These are phyloP conservation scores for Anastatus disparis DNA, from an alignment of 1,140 invertebrate species.

Conservation along the genomic window DNA sequence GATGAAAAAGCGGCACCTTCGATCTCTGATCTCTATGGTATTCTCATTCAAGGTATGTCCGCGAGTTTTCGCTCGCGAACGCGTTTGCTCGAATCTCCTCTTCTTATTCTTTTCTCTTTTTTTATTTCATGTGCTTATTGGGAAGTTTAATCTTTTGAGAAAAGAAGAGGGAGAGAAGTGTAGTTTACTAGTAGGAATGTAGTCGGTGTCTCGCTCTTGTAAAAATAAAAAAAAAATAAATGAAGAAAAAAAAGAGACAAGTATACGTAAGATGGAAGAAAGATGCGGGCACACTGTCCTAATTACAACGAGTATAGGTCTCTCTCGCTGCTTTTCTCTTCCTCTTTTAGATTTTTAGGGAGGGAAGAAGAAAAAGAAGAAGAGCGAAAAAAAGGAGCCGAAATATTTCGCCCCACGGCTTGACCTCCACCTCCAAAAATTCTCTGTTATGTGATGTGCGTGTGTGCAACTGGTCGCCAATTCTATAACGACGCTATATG, in stretches of 20 bases:
- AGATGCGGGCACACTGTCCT: constrained; percentile 67
- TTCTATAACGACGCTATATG: background rate
- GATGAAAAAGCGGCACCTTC: constrained; percentile 32
- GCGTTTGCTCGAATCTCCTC: constrained; percentile 3
- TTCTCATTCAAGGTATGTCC: constrained; percentile 38
- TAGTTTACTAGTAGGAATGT: constrained; percentile 62
- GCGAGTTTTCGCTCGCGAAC: constrained; percentile 30
- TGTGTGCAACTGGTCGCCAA: background rate
- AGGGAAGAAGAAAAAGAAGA: background rate
- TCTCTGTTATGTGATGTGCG: too few relatives aligned
- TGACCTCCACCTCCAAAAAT: constrained; percentile 31
- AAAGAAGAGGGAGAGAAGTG: too few relatives aligned
- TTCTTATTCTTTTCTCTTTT: background rate
- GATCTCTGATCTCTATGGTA: constrained; percentile 23
- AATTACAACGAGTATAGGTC: constrained; percentile 63
- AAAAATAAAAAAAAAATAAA: constrained; percentile 46
- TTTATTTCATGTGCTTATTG: constrained; percentile 31
- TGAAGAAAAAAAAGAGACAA: too few relatives aligned
- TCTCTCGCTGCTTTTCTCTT: constrained; percentile 10
- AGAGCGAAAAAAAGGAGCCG: constrained; percentile 61
- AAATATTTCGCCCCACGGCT: constrained; percentile 62
- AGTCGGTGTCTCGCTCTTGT: constrained; percentile 51
- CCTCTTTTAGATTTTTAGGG: too few relatives aligned
- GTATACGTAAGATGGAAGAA: too few relatives aligned
- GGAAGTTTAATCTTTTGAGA: constrained; percentile 55